phyloP scores from a whole-genome alignment of 2,888 invertebrate genomes.

The Ligdia adustata region DNA sequence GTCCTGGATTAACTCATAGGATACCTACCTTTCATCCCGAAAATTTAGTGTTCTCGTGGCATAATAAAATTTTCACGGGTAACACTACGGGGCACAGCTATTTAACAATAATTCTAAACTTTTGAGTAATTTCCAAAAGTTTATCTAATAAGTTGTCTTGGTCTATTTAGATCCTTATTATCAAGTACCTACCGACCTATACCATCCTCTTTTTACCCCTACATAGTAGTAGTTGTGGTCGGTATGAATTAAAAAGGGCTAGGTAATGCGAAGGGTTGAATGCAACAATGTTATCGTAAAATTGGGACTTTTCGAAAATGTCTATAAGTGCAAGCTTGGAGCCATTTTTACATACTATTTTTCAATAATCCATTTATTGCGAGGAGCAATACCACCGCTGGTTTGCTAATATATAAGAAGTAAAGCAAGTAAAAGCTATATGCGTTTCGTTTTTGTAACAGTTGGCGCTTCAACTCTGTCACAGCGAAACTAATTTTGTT shows the following conservation, averaged over 20 bases:
- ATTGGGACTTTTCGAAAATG: conserved; percentile 7
- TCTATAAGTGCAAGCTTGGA: no score
- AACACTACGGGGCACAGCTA: background rate
- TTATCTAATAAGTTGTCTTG: background rate
- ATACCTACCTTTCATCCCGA: no score
- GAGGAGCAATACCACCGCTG: no score
- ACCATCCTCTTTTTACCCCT: conserved; percentile 22
- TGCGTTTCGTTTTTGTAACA: no score
- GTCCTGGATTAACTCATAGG: no score
- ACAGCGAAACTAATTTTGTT: no score
- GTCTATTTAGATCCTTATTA: background rate
- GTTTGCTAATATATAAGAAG: no score
- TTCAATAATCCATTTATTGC: no score
- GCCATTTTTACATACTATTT: background rate
- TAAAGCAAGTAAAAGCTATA: no score
- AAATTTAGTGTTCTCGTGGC: no score
- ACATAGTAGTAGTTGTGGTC: conserved; percentile 36
- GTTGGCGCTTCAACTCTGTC: no score
- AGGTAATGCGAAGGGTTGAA: conserved; percentile 44
- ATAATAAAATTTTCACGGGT: no score
- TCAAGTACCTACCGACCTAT: background rate
- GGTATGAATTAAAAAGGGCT: conserved; percentile 60
- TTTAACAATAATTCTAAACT: background rate
- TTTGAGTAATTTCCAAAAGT: background rate
- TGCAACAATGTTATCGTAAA: conserved; percentile 39